Evolutionary conservation across 2,888 invertebrate genomes (phyloP).

Genomic region (Cerastis leucographa): DNA sequence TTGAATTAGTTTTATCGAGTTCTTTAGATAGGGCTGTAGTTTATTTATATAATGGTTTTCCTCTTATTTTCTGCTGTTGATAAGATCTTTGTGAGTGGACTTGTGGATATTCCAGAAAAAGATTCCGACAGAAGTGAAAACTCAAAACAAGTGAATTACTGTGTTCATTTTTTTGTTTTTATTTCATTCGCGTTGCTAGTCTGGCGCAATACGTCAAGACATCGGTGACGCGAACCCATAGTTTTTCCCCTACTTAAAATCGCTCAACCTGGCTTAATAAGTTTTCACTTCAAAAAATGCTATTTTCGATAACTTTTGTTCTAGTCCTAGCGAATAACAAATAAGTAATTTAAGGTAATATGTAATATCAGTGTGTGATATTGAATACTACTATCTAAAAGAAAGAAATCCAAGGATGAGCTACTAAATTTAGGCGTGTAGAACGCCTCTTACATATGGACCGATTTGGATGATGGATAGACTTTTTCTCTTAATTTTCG

Average conservation of each 20-base stretch:
- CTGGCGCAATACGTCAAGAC: no score
- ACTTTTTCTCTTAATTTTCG: background rate
- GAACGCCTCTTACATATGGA: background rate
- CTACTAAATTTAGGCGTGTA: background rate
- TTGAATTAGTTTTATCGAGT: constrained; percentile 50
- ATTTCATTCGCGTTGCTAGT: no score
- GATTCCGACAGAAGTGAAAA: no score
- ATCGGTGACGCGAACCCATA: no score
- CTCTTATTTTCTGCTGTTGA: background rate
- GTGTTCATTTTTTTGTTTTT: no score
- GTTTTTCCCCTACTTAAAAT: no score
- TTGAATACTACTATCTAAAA: background rate
- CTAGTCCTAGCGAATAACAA: background rate
- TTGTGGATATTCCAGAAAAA: background rate
- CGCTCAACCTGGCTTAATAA: no score
- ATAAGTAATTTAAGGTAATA: no score
- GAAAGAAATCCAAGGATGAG: constrained; percentile 9
- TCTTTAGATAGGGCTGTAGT: constrained; percentile 33
- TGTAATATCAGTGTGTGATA: background rate
- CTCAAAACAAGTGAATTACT: no score
- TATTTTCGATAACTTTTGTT: background rate
- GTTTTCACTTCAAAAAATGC: no score
- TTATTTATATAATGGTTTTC: constrained; percentile 9
- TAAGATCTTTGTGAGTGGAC: constrained; percentile 3
- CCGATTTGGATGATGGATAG: background rate